Percentiles rank a stretch among this genome's conserved stretches.
phyloP scores from a whole-genome alignment of 2,113 vertebrate species.

The Trichomycterus rosablanca region DNA sequence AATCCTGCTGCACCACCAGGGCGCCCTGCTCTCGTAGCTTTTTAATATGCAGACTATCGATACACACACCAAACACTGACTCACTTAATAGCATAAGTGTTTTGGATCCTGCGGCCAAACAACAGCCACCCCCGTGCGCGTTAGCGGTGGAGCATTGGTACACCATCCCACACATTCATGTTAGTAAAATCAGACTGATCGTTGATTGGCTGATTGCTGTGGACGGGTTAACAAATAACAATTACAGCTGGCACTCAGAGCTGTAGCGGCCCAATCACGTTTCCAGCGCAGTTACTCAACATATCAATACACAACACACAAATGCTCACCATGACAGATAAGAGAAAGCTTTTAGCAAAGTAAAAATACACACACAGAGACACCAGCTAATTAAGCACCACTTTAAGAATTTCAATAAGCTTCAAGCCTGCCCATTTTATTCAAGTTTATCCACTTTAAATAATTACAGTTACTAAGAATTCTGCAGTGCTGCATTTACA shows the following conservation, averaged over 20 bases:
- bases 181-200: constrained; percentile 14
- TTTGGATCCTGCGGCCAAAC: not conserved
- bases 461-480: not conserved
- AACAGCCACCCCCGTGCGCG: not conserved
- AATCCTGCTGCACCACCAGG: no score
- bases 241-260: constrained; percentile 25
- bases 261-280: constrained; percentile 19
- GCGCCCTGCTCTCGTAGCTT: not conserved
- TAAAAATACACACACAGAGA: not conserved
- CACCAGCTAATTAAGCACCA: not conserved
- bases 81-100: not conserved
- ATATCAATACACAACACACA: not conserved
- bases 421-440: not conserved
- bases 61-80: not conserved
- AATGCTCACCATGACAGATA: not conserved
- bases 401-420: not conserved
- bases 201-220: constrained; percentile 22
- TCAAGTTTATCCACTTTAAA: constrained; percentile 2
- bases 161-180: not conserved
- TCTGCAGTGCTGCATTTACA: not conserved
- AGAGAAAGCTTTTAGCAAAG: not conserved
- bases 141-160: not conserved
- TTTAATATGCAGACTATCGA: not conserved
- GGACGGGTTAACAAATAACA: constrained; percentile 25
- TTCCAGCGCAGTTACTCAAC: constrained; percentile 6